Evolutionary conservation across 2,888 invertebrate genomes (phyloP).

Genomic region (Pyrrhosoma nymphula): DNA sequence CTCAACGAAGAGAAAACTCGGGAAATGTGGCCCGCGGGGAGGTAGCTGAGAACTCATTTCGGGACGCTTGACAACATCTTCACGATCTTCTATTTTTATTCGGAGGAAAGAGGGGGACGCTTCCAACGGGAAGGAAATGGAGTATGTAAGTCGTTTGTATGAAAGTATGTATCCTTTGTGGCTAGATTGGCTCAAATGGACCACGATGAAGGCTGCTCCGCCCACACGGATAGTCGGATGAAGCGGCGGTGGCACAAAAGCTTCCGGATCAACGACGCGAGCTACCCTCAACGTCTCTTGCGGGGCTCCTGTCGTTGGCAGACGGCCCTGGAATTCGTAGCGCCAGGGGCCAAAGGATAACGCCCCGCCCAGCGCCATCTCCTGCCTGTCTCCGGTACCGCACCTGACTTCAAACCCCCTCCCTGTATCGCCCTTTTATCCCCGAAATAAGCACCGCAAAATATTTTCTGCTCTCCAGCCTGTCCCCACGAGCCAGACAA

Average conservation of each 20-base stretch:
- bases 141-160: neutral
- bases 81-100: neutral
- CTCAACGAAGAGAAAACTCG: neutral
- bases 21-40: neutral
- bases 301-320: neutral
- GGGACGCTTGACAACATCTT: neutral
- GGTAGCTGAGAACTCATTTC: neutral
- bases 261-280: slow-evolving; percentile 12
- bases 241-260: neutral
- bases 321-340: neutral
- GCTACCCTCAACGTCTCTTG: neutral
- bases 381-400: neutral
- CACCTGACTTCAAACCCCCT: neutral
- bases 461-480: slow-evolving; percentile 20
- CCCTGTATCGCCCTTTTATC: neutral
- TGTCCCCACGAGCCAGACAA: neutral
- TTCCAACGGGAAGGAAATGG: neutral
- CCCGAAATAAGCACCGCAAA: slow-evolving; percentile 52
- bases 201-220: neutral
- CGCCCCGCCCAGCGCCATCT: neutral
- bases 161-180: neutral
- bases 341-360: neutral
- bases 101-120: neutral
- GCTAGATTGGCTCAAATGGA: slow-evolving; percentile 18
- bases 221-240: neutral